A percentile compares a stretch with the other conserved stretches of the same genome.
Conservation (phyloP, 2,113 vertebrate species). For the Heterochromis multidens region DNA sequence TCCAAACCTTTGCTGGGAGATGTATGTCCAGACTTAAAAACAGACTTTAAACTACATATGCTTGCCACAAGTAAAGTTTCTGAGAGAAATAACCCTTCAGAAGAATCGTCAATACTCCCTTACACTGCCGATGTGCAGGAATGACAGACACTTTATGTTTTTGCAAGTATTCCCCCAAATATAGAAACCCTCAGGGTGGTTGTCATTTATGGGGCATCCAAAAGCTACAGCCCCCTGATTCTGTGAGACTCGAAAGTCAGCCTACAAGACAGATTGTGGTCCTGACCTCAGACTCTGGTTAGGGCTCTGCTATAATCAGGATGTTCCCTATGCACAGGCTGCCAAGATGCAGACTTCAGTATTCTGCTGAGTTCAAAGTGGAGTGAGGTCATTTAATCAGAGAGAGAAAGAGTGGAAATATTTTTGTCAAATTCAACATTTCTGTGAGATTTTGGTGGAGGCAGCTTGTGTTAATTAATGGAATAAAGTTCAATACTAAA, state of each 20-base stretch:
- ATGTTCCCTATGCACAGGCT: slow-evolving; percentile 36
- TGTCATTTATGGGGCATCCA: slow-evolving; percentile 37
- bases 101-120: not conserved
- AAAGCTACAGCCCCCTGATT: slow-evolving; percentile 17
- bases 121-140: slow-evolving; percentile 21
- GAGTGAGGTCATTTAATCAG: not conserved
- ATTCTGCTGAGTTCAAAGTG: slow-evolving; percentile 6
- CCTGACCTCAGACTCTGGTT: slow-evolving; percentile 47
- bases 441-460: not conserved
- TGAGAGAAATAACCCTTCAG: not conserved
- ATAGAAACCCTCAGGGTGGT: not conserved
- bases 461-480: not conserved
- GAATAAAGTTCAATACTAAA: not conserved
- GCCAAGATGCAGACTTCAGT: slow-evolving; percentile 39
- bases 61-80: not conserved
- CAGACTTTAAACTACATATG: not conserved
- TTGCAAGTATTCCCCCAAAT: slow-evolving; percentile 2
- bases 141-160: slow-evolving; percentile 1
- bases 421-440: not conserved
- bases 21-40: not conserved
- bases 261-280: slow-evolving; percentile 51
- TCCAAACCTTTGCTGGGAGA: not conserved
- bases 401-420: not conserved
- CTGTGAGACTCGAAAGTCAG: slow-evolving; percentile 11
- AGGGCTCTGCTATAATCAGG: slow-evolving; percentile 18